Conservation (phyloP, 2,113 vertebrate species). For the Amblyopsis rosae region DNA sequence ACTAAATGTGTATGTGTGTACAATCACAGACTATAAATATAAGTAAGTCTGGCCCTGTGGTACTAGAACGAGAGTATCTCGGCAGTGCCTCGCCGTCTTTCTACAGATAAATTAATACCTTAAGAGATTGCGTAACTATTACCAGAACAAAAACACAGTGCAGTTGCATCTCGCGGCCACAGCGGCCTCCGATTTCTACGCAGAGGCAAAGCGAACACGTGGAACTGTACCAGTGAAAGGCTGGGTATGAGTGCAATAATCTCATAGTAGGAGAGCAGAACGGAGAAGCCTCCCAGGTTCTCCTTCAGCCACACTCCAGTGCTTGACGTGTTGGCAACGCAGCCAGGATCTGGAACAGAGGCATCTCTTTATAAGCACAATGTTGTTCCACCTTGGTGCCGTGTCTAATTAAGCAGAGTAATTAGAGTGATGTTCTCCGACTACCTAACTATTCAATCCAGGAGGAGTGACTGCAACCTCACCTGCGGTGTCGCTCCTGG, state of each 20-base stretch:
- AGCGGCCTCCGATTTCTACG: no score
- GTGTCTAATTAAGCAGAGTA: not conserved
- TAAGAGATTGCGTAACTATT: no score
- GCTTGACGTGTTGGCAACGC: slow-evolving; percentile 32
- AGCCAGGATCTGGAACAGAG: slow-evolving; percentile 54
- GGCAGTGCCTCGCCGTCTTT: no score
- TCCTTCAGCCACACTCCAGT: slow-evolving; percentile 67
- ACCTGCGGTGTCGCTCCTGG: slow-evolving; percentile 59
- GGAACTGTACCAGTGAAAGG: slow-evolving; percentile 56
- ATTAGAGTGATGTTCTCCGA: not conserved
- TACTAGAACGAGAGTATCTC: no score
- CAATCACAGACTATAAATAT: no score
- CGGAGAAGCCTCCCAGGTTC: slow-evolving; percentile 69
- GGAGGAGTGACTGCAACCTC: not conserved
- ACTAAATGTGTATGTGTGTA: no score
- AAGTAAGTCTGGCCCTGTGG: no score
- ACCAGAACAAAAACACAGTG: no score
- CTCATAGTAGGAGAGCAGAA: slow-evolving; percentile 35
- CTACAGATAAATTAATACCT: no score
- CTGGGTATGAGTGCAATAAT: slow-evolving; percentile 46
- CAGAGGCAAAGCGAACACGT: no score
- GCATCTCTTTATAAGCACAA: not conserved
- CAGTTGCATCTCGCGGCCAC: no score
- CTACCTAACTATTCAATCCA: not conserved
- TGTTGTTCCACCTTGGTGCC: not conserved